Evolutionary conservation across 2,797 vertebrate species (phyloP).

Genomic region (Myoxocephalus aenaeus): DNA sequence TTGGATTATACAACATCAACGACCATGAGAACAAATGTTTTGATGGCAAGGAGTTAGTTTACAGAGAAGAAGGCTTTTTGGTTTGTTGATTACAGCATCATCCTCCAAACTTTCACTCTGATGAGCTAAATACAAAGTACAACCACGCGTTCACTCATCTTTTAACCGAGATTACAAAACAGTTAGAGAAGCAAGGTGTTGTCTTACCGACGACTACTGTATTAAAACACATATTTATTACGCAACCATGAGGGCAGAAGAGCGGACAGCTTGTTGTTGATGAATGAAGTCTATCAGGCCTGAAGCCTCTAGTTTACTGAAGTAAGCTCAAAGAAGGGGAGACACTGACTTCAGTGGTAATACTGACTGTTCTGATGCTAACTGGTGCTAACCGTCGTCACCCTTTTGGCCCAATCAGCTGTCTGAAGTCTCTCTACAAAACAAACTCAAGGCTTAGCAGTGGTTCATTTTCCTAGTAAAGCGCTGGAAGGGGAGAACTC

Average conservation of each 20-base stretch:
- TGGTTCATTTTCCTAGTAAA: conserved; percentile 60
- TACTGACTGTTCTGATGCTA: conserved; percentile 51
- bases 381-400: conserved; percentile 33
- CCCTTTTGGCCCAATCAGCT: conserved; percentile 24
- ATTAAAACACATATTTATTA: conserved; percentile 59
- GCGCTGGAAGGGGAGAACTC: conserved; percentile 38
- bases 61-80: conserved; percentile 82
- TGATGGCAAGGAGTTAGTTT: conserved; percentile 70
- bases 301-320: conserved; percentile 17
- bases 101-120: conserved; percentile 59
- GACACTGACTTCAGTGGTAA: conserved; percentile 57
- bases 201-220: conserved; percentile 43
- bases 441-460: conserved; percentile 51
- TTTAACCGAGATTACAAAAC: conserved; percentile 61
- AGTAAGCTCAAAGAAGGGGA: conserved; percentile 41
- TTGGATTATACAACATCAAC: conserved; percentile 71
- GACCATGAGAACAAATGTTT: conserved; percentile 61
- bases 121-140: conserved; percentile 70
- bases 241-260: conserved; percentile 49
- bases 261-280: conserved; percentile 30
- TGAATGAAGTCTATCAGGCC: conserved; percentile 19
- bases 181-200: conserved; percentile 56
- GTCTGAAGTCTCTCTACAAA: conserved; percentile 25
- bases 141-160: conserved; percentile 65
- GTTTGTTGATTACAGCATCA: conserved; percentile 76